Evolutionary conservation across 2,113 vertebrate species (phyloP).

Genomic region (Polypterus bichir): DNA sequence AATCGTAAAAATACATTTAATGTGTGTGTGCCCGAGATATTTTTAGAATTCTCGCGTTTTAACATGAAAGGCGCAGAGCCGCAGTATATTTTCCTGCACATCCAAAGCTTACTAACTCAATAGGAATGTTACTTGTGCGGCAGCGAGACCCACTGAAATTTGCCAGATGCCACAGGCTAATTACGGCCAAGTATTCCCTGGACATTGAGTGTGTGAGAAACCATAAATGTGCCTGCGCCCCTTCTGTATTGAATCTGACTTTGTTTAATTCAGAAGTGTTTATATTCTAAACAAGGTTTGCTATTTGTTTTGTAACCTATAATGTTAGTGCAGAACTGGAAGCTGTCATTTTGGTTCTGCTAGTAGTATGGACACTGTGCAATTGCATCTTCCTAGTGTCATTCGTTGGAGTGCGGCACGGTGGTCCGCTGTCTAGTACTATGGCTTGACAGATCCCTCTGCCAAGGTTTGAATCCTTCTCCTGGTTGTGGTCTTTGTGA

Average conservation of each 20-base stretch:
- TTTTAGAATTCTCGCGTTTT: too few species aligned
- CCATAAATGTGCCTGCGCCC: conserved; percentile 50
- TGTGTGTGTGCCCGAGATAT: too few species aligned
- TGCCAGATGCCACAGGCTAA: conserved; percentile 77
- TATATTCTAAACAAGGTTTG: conserved; percentile 31
- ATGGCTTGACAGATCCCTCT: too few species aligned
- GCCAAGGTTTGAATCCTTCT: too few species aligned
- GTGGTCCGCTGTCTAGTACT: too few species aligned
- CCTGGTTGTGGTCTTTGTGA: too few species aligned
- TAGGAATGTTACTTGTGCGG: conserved; percentile 59
- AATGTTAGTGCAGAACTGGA: conserved; percentile 26
- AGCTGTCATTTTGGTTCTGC: conserved; percentile 18
- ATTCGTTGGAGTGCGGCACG: too few species aligned
- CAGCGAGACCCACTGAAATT: conserved; percentile 64
- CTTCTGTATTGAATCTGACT: conserved; percentile 39
- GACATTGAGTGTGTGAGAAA: conserved; percentile 59
- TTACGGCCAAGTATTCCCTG: conserved; percentile 65
- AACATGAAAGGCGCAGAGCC: conserved; percentile 13
- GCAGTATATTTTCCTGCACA: conserved; percentile 39
- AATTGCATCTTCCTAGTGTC: conserved; percentile 7
- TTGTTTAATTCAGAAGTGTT: conserved; percentile 32
- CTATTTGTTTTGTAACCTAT: conserved; percentile 36
- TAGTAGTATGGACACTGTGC: neutral
- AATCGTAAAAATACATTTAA: too few species aligned
- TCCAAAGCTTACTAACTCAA: conserved; percentile 60